phyloP scores from a whole-genome alignment of 2,113 vertebrate species.

The Nanger granti region DNA sequence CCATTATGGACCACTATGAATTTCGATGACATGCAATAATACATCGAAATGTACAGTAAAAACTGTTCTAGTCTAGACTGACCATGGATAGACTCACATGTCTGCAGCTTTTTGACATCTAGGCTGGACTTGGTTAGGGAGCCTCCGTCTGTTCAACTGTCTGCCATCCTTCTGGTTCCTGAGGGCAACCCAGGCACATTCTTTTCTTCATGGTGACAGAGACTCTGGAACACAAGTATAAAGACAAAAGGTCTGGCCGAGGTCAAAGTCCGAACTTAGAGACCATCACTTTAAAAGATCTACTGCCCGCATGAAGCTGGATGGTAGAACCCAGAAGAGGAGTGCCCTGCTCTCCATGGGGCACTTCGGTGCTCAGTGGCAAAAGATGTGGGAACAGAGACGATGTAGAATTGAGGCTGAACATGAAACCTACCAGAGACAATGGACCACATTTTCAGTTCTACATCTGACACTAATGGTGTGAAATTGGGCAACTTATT shows the following conservation, averaged over 20 bases:
- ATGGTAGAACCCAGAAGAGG: not conserved
- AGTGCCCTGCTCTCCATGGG: fast-evolving
- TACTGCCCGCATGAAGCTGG: fast-evolving
- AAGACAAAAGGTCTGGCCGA: not conserved
- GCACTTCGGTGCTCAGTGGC: too few species aligned
- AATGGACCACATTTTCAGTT: not conserved
- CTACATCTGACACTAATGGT: not conserved
- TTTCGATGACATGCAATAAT: not conserved
- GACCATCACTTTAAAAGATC: not conserved
- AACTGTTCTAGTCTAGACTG: not conserved
- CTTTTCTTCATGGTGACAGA: not conserved
- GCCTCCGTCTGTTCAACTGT: not conserved
- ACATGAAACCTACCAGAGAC: not conserved
- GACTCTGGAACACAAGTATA: not conserved
- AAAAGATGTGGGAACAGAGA: not conserved
- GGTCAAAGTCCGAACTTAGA: not conserved
- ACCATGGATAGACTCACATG: not conserved
- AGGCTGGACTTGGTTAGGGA: not conserved
- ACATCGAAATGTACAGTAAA: not conserved
- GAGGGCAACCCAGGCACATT: not conserved
- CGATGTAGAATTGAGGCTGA: not conserved
- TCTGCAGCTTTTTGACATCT: not conserved
- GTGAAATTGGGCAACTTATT: not conserved
- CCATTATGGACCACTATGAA: not conserved
- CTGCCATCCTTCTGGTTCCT: not conserved